A percentile compares a stretch with the other conserved stretches of the same genome.
These are phyloP conservation scores for Lasiommata megera DNA, from an alignment of 2,888 invertebrate species.

Conservation along the genomic window DNA sequence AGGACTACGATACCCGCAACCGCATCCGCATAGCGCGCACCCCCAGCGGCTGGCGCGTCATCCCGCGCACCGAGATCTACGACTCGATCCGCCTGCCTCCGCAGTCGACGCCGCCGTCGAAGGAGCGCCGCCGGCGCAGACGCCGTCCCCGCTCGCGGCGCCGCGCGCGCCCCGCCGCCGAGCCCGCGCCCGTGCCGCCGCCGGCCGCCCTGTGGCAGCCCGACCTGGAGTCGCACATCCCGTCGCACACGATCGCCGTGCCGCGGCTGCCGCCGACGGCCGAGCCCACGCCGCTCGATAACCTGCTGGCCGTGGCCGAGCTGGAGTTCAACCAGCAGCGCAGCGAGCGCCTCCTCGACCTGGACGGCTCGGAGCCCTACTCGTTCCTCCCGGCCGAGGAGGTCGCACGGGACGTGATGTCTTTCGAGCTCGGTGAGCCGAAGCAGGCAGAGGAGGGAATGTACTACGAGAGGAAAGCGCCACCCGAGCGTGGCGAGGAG, in stretches of 20 bases:
- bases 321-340: constrained; percentile 83
- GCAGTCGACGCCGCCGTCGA: constrained; percentile 41
- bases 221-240: constrained; percentile 83
- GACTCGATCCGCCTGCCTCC: constrained; percentile 66
- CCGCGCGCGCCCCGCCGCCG: constrained; percentile 38
- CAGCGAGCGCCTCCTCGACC: constrained; percentile 55
- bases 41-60: constrained; percentile 90
- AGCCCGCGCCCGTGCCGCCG: constrained; percentile 42
- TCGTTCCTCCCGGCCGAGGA: constrained; percentile 62
- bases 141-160: constrained; percentile 29
- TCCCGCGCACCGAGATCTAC: constrained; percentile 87
- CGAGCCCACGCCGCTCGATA: constrained; percentile 81
- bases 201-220: constrained; percentile 71
- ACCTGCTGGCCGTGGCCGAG: constrained; percentile 84
- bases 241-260: constrained; percentile 83
- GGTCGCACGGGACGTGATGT: constrained; percentile 64
- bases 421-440: constrained; percentile 64
- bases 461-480: constrained; percentile 59
- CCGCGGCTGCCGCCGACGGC: constrained; percentile 52
- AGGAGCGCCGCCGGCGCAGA: constrained; percentile 42
- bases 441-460: constrained; percentile 56
- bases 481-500: constrained; percentile 52
- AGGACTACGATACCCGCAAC: constrained; percentile 93
- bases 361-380: constrained; percentile 47
- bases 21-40: constrained; percentile 92